Evolutionary conservation across 2,888 invertebrate genomes (phyloP).

Genomic region (Pediacus dermestoides): DNA sequence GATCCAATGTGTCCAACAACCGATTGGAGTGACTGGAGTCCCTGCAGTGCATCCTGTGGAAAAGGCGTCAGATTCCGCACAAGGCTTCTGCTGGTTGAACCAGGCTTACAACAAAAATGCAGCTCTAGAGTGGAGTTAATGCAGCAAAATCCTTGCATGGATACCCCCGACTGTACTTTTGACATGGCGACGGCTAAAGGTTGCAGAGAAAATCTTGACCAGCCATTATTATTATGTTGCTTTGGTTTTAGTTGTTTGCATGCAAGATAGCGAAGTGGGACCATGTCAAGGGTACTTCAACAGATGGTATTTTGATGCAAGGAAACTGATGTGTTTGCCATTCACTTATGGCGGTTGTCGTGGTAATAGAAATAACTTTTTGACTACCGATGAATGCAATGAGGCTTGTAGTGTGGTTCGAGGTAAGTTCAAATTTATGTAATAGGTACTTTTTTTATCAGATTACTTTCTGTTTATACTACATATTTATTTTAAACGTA

Average conservation of each 20-base stretch:
- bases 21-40: slow-evolving; percentile 89
- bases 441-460: no score
- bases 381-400: slow-evolving; percentile 73
- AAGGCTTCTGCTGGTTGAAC: slow-evolving; percentile 65
- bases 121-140: slow-evolving; percentile 65
- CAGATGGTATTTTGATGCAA: slow-evolving; percentile 81
- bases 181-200: slow-evolving; percentile 76
- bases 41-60: slow-evolving; percentile 87
- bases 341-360: slow-evolving; percentile 89
- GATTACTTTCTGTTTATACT: no score
- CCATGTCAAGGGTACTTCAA: slow-evolving; percentile 85
- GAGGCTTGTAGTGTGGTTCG: slow-evolving; percentile 64
- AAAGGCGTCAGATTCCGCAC: slow-evolving; percentile 72
- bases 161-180: slow-evolving; percentile 65
- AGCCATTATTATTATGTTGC: neutral
- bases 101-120: slow-evolving; percentile 64
- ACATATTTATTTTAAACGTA: no score
- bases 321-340: slow-evolving; percentile 73
- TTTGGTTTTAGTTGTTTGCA: slow-evolving; percentile 69
- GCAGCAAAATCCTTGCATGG: slow-evolving; percentile 70
- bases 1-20: slow-evolving; percentile 75
- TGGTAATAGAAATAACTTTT: slow-evolving; percentile 90
- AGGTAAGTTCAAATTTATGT: slow-evolving; percentile 45
- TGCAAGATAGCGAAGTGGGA: slow-evolving; percentile 72
- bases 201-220: slow-evolving; percentile 45